Base-by-base conservation (phyloP, 2,113 vertebrate species). In the Epinephelus cyanopodus region DNA sequence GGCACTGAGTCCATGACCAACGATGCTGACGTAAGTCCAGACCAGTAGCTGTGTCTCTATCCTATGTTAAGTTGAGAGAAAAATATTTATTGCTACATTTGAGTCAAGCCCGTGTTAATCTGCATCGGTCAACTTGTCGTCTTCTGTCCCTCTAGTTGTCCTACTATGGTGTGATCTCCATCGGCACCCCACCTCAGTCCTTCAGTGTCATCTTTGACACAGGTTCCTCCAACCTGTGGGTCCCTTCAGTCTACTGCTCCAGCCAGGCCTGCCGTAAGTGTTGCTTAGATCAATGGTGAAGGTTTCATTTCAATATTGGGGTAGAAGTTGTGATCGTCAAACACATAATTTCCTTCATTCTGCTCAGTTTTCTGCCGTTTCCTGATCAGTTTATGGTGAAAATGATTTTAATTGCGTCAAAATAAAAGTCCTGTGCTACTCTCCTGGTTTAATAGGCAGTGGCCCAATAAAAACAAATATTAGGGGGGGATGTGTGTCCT, bases 221-320 rank as follows among this genome's bases (percentile, higher is more conserved):
- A 1, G 92, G 94, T 0, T 95, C 94, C n/a, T 92, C 94, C 80
- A 95, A 94, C 89, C 88, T 95, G 78, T 95, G 94, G 94, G 56
- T 95, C 23, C 94, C 94, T 0, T 95, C 94, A 13, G 69, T 83
- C 79, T 91, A 85, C 77, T 95, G 94, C 84, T 61, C 17, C 54
- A 93, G 92, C 74, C 14, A 74, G 37, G 91, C 94, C 61, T 95
- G 94, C 71, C 14, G 94, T 95, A 64, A 92, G 94, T 91, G 3
- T 5, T 15, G 27, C 17, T 74, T 12, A 3, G 21, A 53, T 45
- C 42, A 45, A 12, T 10, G 42, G 42, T 2, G 42, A 10, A 45
- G 42, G 11, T 12, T 45, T 45, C 0, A 10, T 45, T 45, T 45
- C 42, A 45, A 10, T 37, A 37, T 37, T 37, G 33, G 33, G 33